Base-by-base conservation (phyloP, 1,140 invertebrate species). In the Diorhabda carinulata region DNA sequence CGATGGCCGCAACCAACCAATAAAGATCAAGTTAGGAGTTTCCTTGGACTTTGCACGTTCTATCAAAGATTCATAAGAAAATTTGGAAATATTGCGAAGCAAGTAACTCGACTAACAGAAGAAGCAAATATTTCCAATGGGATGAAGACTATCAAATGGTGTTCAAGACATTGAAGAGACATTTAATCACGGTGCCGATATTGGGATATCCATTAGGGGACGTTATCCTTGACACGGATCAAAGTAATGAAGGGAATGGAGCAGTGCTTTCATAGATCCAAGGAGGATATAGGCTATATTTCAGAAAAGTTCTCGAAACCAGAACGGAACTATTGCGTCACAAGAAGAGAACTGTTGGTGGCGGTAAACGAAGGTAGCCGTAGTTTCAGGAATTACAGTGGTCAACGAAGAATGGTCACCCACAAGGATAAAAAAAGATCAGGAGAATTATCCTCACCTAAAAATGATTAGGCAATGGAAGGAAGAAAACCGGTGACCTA, bases 321-420 rank as follows among this genome's bases (percentile, higher is more conserved):
- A 25, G 25, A 25, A 25, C 25, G 25, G 25, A 78, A 73, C 45
- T 78, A 77, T 58, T 77, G 71, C 47, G 72, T 76, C 4, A 77
- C 75, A 2, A 57, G 69, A 63, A 64, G 66, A 52, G 74, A 77
- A 63, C 69, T 79, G 3, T 56, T 78, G 61, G 72, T 74, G 5
- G 69, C 73, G 25, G 62, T 78, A 40, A 67, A 25, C 25, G 25
- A 25, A 25, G 25, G 25, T 1, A 25, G 25, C 25, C 25, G 25
- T 25, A 25, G 25, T 25, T 25, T 25, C 0, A 25, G 25, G 25
- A 25, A 25, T 1, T 25, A 25, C 25, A 25, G 25, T 25, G 25
- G 25, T 25, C 25, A 25, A 25, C 25, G 0, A 25, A 1, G 1
- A 25, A 25, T 25, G 25, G 25, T 25, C 25, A 25, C 25, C 25